Base-by-base conservation (phyloP, 2,797 vertebrate species). In the Chelidonichthys spinosus region DNA sequence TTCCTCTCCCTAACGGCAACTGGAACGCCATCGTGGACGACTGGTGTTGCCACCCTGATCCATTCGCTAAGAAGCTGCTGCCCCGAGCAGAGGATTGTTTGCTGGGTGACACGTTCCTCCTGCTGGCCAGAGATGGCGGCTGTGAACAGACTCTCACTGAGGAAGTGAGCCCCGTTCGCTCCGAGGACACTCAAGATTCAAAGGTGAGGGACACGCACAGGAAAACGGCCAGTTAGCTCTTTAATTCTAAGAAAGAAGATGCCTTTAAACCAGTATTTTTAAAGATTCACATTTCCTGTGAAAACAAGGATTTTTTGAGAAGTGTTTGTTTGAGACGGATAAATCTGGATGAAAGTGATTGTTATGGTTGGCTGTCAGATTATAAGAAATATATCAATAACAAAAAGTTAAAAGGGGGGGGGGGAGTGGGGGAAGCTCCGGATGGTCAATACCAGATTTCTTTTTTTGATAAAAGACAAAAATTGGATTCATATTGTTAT, bases 41-140 rank as follows among this genome's bases (percentile, higher is more conserved):
- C 79, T 99, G 98, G 98, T 99, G 98, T 83, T 99, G 98, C 87
- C 98, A 99, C 82, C 93, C 97, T 0, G 94, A 97, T 86, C 98
- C 97, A 4, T 99, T 99, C 71, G 95, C 96, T 39, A 94, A 90
- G 83, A 89, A 94, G 83, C 92, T 98, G 79, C 88, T 95, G 58
- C 98, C 98, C 11, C 91, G 88, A 85, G 88, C 87, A 13, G 93
- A 94, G 2, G 98, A 99, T 79, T 99, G 98, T 89, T 96, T 99
- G 71, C 75, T 96, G 69, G 97, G 97, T 11, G 97, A 98, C 89
- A 96, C 94, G 17, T 98, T 96, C 87, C 79, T 97, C 70, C 94
- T 98, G 47, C 63, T 99, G 68, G 92, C 94, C 76, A 91, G 92
- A 78, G 95, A 93, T 53, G 72, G 33, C 59, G 82, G 86, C 76